Evolutionary conservation across 1,140 invertebrate species (phyloP).

Genomic region (Drosophila watanabei): DNA sequence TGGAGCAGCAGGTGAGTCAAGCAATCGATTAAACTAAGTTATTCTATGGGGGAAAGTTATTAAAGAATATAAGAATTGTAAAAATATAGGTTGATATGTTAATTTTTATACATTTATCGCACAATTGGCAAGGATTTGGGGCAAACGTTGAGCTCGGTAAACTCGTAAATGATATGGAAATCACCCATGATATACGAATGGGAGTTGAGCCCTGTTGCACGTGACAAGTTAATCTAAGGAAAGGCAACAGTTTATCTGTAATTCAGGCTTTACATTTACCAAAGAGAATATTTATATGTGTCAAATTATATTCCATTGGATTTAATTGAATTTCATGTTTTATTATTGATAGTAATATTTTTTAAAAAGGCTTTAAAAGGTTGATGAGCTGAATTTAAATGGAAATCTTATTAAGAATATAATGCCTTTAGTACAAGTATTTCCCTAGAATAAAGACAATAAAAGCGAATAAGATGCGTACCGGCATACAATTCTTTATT

Average conservation of each 20-base stretch:
- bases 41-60: neutral
- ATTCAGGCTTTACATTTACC: neutral
- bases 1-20: constrained; percentile 75
- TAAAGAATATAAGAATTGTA: too few species aligned
- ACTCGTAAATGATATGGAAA: neutral
- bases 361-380: neutral
- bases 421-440: neutral
- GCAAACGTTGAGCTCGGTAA: neutral
- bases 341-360: neutral
- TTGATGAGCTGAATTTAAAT: neutral
- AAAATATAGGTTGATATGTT: neutral
- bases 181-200: neutral
- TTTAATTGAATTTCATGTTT: neutral
- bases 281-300: neutral
- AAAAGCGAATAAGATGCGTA: neutral
- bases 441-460: neutral
- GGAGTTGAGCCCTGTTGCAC: neutral
- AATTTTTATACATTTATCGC: neutral
- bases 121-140: neutral
- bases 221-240: neutral
- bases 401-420: neutral
- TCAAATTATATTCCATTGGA: neutral
- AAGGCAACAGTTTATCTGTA: neutral
- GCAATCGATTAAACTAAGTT: accelerated
- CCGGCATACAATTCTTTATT: neutral